Conservation (phyloP, 1,140 invertebrate genomes). For the Pantala flavescens region DNA sequence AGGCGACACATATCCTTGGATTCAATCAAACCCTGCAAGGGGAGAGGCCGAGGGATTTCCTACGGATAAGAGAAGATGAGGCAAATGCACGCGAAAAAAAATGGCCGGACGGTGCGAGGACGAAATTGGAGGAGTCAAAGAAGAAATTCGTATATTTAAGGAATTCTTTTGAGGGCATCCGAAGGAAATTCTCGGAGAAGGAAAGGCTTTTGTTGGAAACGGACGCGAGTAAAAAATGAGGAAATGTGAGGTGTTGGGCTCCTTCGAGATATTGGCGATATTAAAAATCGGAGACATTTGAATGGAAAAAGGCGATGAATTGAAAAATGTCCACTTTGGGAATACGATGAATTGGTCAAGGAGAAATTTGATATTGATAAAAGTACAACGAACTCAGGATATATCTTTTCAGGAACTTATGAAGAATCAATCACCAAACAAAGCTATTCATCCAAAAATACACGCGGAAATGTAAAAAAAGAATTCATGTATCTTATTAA, state of each 20-base stretch:
- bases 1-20: not conserved
- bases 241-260: not conserved
- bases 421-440: too few relatives aligned
- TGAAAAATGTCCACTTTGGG: too few relatives aligned
- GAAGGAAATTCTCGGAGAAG: not conserved
- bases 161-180: not conserved
- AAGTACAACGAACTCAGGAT: too few relatives aligned
- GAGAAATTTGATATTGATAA: too few relatives aligned
- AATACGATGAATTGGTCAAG: too few relatives aligned
- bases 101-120: not conserved
- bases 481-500: too few relatives aligned
- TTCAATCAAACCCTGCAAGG: not conserved
- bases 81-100: not conserved
- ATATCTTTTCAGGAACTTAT: too few relatives aligned
- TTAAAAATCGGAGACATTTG: not conserved
- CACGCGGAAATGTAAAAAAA: too few relatives aligned
- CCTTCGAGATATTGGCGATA: not conserved
- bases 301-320: too few relatives aligned
- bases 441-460: too few relatives aligned
- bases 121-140: not conserved
- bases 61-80: not conserved
- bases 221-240: not conserved
- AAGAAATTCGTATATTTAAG: not conserved
- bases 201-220: not conserved
- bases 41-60: not conserved